Base-by-base conservation (phyloP, 1,140 invertebrate genomes). In the Aphidius gifuensis region DNA sequence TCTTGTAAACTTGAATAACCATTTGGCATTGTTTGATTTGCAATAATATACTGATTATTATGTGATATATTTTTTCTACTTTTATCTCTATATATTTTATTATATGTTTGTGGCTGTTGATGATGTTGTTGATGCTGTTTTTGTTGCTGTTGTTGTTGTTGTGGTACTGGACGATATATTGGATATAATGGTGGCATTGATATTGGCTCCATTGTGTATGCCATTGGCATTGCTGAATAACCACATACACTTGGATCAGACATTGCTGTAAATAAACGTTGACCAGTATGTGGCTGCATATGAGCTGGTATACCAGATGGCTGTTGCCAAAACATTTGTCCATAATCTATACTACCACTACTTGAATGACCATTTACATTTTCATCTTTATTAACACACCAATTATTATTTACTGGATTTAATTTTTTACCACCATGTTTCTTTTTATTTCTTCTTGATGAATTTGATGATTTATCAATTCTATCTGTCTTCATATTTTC, bases 191-290 rank as follows among this genome's bases (percentile, higher is more conserved):
- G 62, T 3, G 83, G 82, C 54, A 85, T 68, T 7, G 83, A 84
- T 66, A 85, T 76, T 0, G 84, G 82, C 64, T 85, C 83, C 73
- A 82, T 77, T 0, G 81, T 60, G 38, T 81, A 82, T 5, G 80
- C 77, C 53, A 83, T 70, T 8, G 82, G 80, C 64, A 82, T 74
- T 4, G 77, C 67, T 0, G 82, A 79, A 66, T 85, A 85, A 58
- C 80, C 81, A 49, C 80, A 81, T 11, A 82, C 78, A 49, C 81
- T 77, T 5, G 82, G 79, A 63, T 83, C 82, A 0, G 82, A 81
- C 64, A 81, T 77, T 4, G 82, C 74, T 11, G 83, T 74, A 62
- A 83, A 83, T 7, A 85, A 66, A 23, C 80, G 69, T 51, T 82
- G 81, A 11, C 75, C 76, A 43, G 77, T 79, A 55, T 75, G 70